These are phyloP conservation scores for Entelurus aequoreus DNA, from an alignment of 2,113 vertebrate species.

Conservation along the genomic window DNA sequence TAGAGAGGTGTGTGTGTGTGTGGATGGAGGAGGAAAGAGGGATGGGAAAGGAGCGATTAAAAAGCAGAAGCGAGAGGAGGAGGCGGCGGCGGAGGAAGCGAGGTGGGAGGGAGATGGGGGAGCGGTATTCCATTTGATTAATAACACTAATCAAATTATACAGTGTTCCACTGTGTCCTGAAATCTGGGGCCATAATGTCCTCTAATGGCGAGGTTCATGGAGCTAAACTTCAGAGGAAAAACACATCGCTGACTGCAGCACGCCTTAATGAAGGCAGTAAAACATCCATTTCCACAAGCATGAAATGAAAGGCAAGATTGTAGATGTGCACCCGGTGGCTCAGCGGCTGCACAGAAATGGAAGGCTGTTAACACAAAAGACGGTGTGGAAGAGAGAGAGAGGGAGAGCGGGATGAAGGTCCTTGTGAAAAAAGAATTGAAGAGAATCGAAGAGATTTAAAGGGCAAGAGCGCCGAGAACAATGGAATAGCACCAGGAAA, in stretches of 20 bases:
- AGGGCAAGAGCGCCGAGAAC: conserved; percentile 48
- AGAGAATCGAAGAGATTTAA: conserved; percentile 46
- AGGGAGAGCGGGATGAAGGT: conserved; percentile 8
- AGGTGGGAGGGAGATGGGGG: conserved; percentile 32
- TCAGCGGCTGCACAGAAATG: conserved; percentile 47
- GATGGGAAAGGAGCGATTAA: conserved; percentile 41
- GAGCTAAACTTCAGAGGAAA: conserved; percentile 79
- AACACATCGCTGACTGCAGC: conserved; percentile 80
- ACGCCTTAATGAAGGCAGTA: conserved; percentile 81
- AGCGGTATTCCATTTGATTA: conserved; percentile 83
- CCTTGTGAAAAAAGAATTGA: conserved; percentile 53
- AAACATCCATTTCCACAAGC: conserved; percentile 83
- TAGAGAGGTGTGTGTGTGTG: conserved; percentile 3
- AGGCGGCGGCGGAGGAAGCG: conserved; percentile 9
- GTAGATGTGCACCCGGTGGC: conserved; percentile 66
- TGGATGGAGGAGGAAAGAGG: conserved; percentile 16
- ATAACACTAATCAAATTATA: conserved; percentile 94
- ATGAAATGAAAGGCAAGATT: conserved; percentile 74
- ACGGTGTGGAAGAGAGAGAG: conserved; percentile 29
- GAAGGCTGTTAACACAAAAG: conserved; percentile 59
- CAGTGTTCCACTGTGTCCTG: conserved; percentile 85
- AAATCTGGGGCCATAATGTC: conserved; percentile 87
- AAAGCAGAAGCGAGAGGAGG: conserved; percentile 37
- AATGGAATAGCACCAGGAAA: conserved; percentile 36
- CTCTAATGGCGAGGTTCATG: conserved; percentile 86